Evolutionary conservation across 2,888 invertebrate genomes (phyloP).

Genomic region (Eucriotettix oculatus): DNA sequence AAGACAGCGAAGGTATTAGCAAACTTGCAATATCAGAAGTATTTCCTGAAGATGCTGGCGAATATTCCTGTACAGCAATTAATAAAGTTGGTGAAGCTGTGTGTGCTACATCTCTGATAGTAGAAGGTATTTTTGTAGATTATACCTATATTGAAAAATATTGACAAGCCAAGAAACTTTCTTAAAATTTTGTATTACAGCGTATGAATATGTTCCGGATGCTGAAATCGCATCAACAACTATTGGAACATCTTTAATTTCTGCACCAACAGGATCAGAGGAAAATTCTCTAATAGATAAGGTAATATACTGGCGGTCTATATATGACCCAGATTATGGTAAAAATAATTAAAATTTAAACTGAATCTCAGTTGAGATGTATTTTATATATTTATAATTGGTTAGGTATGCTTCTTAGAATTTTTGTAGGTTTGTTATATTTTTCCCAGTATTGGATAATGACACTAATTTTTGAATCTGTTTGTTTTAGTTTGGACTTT

Average conservation of each 20-base stretch:
- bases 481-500: too few species aligned
- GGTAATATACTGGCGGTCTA: conserved; percentile 30
- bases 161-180: too few species aligned
- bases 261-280: conserved; percentile 52
- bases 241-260: conserved; percentile 29
- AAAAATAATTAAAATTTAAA: neutral
- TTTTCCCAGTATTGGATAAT: too few species aligned
- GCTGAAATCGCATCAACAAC: conserved; percentile 53
- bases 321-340: conserved; percentile 12
- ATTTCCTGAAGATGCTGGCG: conserved; percentile 79
- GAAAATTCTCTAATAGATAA: conserved; percentile 68
- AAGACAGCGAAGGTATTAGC: conserved; percentile 63
- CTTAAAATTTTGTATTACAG: conserved; percentile 33
- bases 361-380: too few species aligned
- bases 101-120: conserved; percentile 56
- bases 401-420: too few species aligned
- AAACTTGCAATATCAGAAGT: conserved; percentile 70
- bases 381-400: too few species aligned
- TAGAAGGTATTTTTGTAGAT: conserved; percentile 50
- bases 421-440: too few species aligned
- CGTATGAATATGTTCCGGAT: conserved; percentile 83
- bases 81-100: conserved; percentile 71
- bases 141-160: too few species aligned
- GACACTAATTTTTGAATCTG: too few species aligned
- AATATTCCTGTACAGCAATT: conserved; percentile 64